Evolutionary conservation across 1,140 invertebrate genomes (phyloP), one percentile per base, ranked within the genome.

Genomic region (Sitodiplosis mosellana): DNA sequence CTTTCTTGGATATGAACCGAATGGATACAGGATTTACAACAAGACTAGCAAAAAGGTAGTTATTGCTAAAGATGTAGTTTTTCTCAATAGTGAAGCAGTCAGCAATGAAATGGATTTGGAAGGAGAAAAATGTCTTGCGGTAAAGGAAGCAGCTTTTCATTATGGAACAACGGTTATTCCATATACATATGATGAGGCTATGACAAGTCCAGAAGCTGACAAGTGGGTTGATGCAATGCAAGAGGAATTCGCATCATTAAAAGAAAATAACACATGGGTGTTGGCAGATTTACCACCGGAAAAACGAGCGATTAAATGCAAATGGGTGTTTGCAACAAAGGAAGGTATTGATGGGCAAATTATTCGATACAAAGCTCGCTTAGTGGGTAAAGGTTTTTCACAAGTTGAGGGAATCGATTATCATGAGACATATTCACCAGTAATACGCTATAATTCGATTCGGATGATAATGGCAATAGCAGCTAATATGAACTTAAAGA

Each of bases 241-340:
- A 11, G n/a, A 41, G 11, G 38, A 41, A 41, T 8, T 14, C 5
- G 5, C 11, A 7, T 17, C 10, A 8, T 15, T 41, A 17, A 7
- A n/a, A 19, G 38, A 11, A 41, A 41, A 41, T 41, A 5, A 52
- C 2, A 54, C 51, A 43, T 63, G 60, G 56, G 48, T 50, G 19
- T 17, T 63, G 21, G 48, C 54, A 12, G 48, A 57, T 17, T 37
- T 55, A 51, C 60, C 55, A 15, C 22, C 50, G 46, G 49, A 52
- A 38, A 45, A 55, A 48, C 59, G 51, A 33, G 46, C 52, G n/a
- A 53, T 68, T 15, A 49, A 49, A 17, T 54, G 47, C 20, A 63
- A 60, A 56, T 66, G 62, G 66, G 55, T 66, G 7, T 66, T 57
- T 46, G 56, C 54, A 51, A 48, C 56, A 7, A 68, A 67, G 56